Evolutionary conservation across 2,113 vertebrate genomes (phyloP).

Genomic region (Seriola dumerili): DNA sequence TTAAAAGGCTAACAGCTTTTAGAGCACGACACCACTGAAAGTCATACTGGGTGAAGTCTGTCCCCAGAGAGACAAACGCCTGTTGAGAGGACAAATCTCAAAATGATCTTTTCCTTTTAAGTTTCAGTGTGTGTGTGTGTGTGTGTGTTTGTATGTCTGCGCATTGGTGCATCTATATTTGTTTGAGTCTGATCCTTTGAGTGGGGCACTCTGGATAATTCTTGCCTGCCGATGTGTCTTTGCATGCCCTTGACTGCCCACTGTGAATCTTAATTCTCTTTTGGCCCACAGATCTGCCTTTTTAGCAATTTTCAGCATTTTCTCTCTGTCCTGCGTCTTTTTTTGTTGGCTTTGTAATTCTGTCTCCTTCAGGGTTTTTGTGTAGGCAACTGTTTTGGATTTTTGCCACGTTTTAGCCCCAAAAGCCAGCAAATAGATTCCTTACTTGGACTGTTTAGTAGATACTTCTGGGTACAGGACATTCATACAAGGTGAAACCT

Average conservation of each 20-base stretch:
- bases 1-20: slow-evolving; percentile 59
- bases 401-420: slow-evolving; percentile 51
- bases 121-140: neutral
- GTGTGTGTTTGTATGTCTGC: slow-evolving; percentile 19
- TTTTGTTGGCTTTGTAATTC: slow-evolving; percentile 57
- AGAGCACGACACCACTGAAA: slow-evolving; percentile 32
- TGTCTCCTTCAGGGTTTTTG: slow-evolving; percentile 52
- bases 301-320: slow-evolving; percentile 70
- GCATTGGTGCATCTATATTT: slow-evolving; percentile 38
- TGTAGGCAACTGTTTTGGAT: slow-evolving; percentile 51
- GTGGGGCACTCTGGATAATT: slow-evolving; percentile 51
- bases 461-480: slow-evolving; percentile 19
- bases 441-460: slow-evolving; percentile 36
- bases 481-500: slow-evolving; percentile 51
- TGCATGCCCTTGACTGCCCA: slow-evolving; percentile 71
- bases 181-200: slow-evolving; percentile 55
- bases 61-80: slow-evolving; percentile 44
- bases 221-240: slow-evolving; percentile 45
- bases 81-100: slow-evolving; percentile 41
- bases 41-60: slow-evolving; percentile 41
- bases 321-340: slow-evolving; percentile 39
- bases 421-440: slow-evolving; percentile 45
- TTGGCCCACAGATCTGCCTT: slow-evolving; percentile 59
- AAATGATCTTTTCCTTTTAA: slow-evolving; percentile 12
- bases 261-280: slow-evolving; percentile 76